Evolutionary conservation across 2,888 invertebrate species (phyloP).

Genomic region (Hemithea aestivaria): DNA sequence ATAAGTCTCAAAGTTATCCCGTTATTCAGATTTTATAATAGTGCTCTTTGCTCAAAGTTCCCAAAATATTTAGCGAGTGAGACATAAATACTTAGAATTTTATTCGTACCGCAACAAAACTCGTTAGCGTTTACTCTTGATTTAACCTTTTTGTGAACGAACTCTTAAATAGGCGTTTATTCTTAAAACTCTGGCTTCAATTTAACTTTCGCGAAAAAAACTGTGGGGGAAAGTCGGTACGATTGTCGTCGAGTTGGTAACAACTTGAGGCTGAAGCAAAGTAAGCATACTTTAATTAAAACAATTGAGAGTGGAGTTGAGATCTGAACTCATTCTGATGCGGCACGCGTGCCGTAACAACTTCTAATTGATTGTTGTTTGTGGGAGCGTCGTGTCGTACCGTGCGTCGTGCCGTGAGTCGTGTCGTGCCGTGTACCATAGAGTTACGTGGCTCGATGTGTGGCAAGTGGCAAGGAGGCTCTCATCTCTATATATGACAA

Average conservation of each 20-base stretch:
- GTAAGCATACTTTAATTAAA: slow-evolving; percentile 23
- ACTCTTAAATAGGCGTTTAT: slow-evolving; percentile 25
- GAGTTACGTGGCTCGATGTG: background rate
- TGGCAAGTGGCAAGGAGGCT: too few relatives aligned
- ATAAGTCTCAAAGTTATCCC: too few relatives aligned
- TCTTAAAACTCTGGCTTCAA: slow-evolving; percentile 25
- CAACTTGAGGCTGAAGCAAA: slow-evolving; percentile 13
- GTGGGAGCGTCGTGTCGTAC: slow-evolving; percentile 1
- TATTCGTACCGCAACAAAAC: slow-evolving; percentile 17
- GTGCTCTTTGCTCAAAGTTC: slow-evolving; percentile 3
- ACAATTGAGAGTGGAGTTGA: slow-evolving; percentile 11
- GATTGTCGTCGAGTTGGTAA: slow-evolving; percentile 19
- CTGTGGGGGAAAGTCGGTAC: slow-evolving; percentile 12
- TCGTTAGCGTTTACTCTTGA: slow-evolving; percentile 27
- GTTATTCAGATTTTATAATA: slow-evolving; percentile 1
- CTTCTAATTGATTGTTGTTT: slow-evolving; percentile 21
- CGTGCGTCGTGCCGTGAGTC: background rate
- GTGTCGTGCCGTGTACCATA: too few relatives aligned
- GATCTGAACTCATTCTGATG: slow-evolving; percentile 2
- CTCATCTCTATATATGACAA: too few relatives aligned
- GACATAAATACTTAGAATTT: slow-evolving; percentile 7
- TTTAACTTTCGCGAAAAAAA: slow-evolving; percentile 29
- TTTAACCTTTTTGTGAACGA: slow-evolving; percentile 26
- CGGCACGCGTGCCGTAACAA: slow-evolving; percentile 7
- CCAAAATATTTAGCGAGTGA: background rate